phyloP scores from a whole-genome alignment of 2,797 vertebrate species.

The Urophycis tenuis region DNA sequence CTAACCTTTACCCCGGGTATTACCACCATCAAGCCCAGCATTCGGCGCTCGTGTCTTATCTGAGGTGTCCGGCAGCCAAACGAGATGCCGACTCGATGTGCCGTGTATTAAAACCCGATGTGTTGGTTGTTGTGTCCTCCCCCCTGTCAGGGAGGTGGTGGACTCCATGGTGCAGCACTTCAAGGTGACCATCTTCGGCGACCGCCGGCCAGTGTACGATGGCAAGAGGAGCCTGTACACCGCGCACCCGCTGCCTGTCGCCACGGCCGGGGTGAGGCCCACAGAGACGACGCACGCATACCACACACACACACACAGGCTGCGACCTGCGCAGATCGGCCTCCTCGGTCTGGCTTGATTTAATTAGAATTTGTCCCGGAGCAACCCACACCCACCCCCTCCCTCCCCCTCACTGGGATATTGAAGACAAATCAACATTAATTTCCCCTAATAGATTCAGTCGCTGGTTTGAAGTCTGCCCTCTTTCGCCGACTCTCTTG shows the following conservation, averaged over 20 bases:
- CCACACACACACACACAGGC: background rate
- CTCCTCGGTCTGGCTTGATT: background rate
- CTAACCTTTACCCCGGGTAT: too few species aligned
- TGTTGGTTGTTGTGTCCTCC: background rate
- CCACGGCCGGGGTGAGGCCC: conserved; percentile 80
- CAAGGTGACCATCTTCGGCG: conserved; percentile 98
- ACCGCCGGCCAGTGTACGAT: conserved; percentile 93
- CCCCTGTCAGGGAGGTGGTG: conserved; percentile 85
- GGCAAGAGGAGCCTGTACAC: conserved; percentile 97
- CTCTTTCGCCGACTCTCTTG: background rate
- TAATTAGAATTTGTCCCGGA: background rate
- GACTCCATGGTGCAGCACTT: conserved; percentile 99
- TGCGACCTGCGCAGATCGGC: background rate
- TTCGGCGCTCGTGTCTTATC: background rate
- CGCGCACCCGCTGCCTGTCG: conserved; percentile 89
- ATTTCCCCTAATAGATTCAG: background rate
- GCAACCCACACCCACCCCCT: too few species aligned
- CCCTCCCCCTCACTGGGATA: background rate
- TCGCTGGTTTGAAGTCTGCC: background rate
- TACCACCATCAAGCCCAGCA: background rate
- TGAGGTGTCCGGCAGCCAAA: background rate
- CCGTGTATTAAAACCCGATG: background rate
- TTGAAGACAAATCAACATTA: background rate
- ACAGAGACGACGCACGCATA: background rate
- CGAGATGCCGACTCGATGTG: background rate